These are phyloP conservation scores for Crossocerus cetratus DNA, from an alignment of 2,888 invertebrate species.

Conservation along the genomic window DNA sequence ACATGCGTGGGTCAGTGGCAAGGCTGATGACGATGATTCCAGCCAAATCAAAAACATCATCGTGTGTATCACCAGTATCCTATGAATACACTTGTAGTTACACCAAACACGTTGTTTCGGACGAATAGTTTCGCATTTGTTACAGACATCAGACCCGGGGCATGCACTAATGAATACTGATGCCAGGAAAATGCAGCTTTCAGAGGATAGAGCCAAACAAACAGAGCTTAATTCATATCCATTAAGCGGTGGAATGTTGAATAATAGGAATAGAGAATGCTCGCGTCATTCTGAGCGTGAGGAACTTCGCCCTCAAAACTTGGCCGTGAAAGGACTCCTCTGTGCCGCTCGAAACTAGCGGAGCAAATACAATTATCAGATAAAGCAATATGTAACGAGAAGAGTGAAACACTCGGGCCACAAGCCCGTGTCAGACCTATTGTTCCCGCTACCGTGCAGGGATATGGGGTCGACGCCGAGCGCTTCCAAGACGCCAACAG, in stretches of 20 bases:
- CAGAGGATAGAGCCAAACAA: neutral
- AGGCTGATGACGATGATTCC: no score
- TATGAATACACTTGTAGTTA: no score
- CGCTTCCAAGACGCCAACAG: neutral
- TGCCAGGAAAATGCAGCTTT: no score
- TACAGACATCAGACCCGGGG: neutral
- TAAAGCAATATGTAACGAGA: constrained; percentile 15
- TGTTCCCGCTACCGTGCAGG: constrained; percentile 9
- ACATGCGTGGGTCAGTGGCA: constrained; percentile 7
- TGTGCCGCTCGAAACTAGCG: neutral
- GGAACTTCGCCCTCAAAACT: constrained; percentile 7
- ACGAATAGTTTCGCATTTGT: neutral
- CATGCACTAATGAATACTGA: no score
- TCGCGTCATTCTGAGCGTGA: neutral
- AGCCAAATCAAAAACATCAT: no score
- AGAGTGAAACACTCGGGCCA: constrained; percentile 1
- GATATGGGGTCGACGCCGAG: constrained; percentile 43
- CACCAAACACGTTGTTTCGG: no score
- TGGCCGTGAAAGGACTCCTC: neutral
- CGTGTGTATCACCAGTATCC: no score
- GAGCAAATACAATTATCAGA: constrained; percentile 35
- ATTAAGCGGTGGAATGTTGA: neutral
- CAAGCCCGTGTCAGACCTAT: constrained; percentile 6
- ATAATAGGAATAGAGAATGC: neutral
- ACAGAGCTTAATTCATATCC: neutral